These are phyloP conservation scores for Copsychus sechellarum DNA, from an alignment of 2,113 vertebrate genomes.

Conservation along the genomic window DNA sequence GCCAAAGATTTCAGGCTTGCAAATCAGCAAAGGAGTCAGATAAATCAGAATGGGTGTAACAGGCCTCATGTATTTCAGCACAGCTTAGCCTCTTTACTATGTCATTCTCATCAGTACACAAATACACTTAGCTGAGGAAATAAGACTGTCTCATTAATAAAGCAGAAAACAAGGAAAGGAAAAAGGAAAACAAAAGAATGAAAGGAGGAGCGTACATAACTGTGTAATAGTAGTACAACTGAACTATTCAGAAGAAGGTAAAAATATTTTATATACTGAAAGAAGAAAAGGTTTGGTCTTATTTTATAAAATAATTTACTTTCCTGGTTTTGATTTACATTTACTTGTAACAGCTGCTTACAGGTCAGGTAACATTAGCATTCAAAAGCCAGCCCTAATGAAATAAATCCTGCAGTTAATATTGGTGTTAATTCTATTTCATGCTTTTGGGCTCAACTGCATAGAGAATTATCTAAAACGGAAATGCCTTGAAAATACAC, in stretches of 20 bases:
- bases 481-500: background rate
- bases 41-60: slow-evolving; percentile 69
- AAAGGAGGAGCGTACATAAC: slow-evolving; percentile 30
- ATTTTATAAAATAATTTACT: slow-evolving; percentile 53
- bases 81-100: slow-evolving; percentile 60
- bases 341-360: slow-evolving; percentile 75
- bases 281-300: slow-evolving; percentile 54
- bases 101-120: slow-evolving; percentile 45
- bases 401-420: slow-evolving; percentile 61
- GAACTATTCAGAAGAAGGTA: background rate
- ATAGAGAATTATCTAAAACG: background rate
- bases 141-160: slow-evolving; percentile 58
- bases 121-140: slow-evolving; percentile 53
- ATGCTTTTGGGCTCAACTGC: slow-evolving; percentile 41
- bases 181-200: background rate
- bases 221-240: background rate
- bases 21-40: slow-evolving; percentile 64
- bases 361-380: slow-evolving; percentile 70
- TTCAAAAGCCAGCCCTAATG: slow-evolving; percentile 56
- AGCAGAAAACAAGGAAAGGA: slow-evolving; percentile 49
- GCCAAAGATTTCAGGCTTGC: slow-evolving; percentile 75
- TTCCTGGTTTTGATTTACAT: slow-evolving; percentile 68
- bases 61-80: slow-evolving; percentile 64
- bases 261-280: background rate
- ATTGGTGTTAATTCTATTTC: slow-evolving; percentile 70